phyloP scores from a whole-genome alignment of 2,113 vertebrate genomes.

The Paralichthys olivaceus region DNA sequence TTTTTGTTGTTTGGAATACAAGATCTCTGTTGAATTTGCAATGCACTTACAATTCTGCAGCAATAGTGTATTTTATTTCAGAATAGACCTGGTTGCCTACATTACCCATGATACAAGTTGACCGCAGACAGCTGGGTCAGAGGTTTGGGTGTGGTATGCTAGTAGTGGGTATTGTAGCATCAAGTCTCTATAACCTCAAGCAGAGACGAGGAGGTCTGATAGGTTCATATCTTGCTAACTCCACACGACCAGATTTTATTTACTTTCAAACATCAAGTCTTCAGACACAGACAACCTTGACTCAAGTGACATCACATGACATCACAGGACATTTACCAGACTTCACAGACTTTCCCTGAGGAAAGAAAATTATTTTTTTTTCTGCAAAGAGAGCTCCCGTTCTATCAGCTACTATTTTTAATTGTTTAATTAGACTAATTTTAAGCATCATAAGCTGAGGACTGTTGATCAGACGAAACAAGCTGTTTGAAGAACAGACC shows the following conservation, averaged over 20 bases:
- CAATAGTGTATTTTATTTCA: not conserved
- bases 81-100: not conserved
- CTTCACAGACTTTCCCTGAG: no score
- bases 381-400: not conserved
- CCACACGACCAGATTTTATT: not conserved
- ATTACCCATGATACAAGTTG: not conserved
- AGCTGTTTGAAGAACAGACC: no score
- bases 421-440: not conserved
- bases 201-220: not conserved
- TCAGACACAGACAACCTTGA: not conserved
- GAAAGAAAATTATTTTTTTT: not conserved
- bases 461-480: no score
- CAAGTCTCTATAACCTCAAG: not conserved
- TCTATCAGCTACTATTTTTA: not conserved
- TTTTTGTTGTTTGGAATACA: no score
- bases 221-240: not conserved
- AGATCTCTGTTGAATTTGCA: no score
- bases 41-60: not conserved
- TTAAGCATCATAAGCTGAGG: no score
- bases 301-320: not conserved
- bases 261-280: not conserved
- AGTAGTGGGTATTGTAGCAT: not conserved
- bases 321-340: not conserved
- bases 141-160: not conserved
- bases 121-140: not conserved